phyloP scores from a whole-genome alignment of 2,797 vertebrate genomes.

The Triplophysa bombifrons region DNA sequence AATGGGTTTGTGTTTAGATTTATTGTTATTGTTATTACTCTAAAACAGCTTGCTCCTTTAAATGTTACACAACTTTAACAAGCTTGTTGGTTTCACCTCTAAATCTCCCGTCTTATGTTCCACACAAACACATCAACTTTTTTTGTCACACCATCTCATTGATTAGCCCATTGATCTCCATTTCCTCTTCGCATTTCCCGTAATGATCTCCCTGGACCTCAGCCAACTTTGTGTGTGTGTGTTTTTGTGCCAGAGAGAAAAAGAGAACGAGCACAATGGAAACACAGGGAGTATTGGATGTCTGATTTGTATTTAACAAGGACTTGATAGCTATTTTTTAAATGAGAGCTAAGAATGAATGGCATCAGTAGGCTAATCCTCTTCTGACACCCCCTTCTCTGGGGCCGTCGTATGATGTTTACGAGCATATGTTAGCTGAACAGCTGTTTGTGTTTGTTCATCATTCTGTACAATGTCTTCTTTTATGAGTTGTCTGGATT shows the following conservation, averaged over 20 bases:
- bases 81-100: slow-evolving; percentile 43
- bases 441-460: slow-evolving; percentile 53
- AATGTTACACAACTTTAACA: slow-evolving; percentile 38
- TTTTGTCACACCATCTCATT: slow-evolving; percentile 52
- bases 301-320: slow-evolving; percentile 56
- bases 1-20: slow-evolving; percentile 23
- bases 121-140: slow-evolving; percentile 22
- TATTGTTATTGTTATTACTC: slow-evolving; percentile 32
- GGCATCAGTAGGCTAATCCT: slow-evolving; percentile 18
- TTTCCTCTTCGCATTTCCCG: slow-evolving; percentile 56
- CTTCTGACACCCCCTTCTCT: background rate
- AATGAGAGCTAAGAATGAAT: slow-evolving; percentile 27
- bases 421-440: slow-evolving; percentile 45
- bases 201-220: slow-evolving; percentile 35
- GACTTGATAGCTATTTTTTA: slow-evolving; percentile 39
- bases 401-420: slow-evolving; percentile 46
- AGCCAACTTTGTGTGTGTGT: background rate
- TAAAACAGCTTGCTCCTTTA: slow-evolving; percentile 19
- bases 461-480: slow-evolving; percentile 46
- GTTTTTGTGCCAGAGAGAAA: slow-evolving; percentile 17
- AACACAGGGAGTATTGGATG: slow-evolving; percentile 45
- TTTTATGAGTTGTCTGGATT: slow-evolving; percentile 49
- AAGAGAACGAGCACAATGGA: background rate
- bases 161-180: slow-evolving; percentile 56
- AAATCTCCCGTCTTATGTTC: slow-evolving; percentile 39